Evolutionary conservation across 2,797 vertebrate species (phyloP), one percentile per base, ranked within the genome.

Genomic region (Notoglanidium macrostoma): DNA sequence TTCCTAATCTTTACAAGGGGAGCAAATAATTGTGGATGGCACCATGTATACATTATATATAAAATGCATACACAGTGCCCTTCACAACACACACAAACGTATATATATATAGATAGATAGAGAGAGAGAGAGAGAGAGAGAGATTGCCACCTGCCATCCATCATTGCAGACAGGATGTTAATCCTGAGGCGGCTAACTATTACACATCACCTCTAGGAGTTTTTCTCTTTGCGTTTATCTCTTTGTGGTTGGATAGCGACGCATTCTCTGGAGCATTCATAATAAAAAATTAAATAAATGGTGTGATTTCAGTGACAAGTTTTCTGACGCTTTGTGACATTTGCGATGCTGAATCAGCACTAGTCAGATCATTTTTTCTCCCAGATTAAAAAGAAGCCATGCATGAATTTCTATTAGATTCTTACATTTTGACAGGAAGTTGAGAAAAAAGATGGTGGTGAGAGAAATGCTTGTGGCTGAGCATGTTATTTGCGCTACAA

Each of bases 401-500:
- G 94, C 94, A 94, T 95, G 94, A 93, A 94, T 94, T 93, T 93
- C 93, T 93, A 95, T 94, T 94, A 92, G 87, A 93, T 93, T 94
- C 80, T 26, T 90, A 93, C 90, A 90, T 93, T 94, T 92, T 91
- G 87, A 85, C 61, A 84, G 70, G 78, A 76, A 79, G 23, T 61
- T 15, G 1, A 74, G 7, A 4, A 55, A 29, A 9, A 40, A 54
- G 55, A 77, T 26, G 19, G 21, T 44, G 29, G 35, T 59, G 21
- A 44, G 32, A 59, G 12, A 65, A 65, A 82, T 67, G 1, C 57
- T 46, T n/a, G 3, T 19, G 9, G 55, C 21, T 44, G n/a, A 65
- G 80, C 44, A 29, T 32, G 15, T 7, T 46, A 32, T 49, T 29
- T 29, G 23, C 17, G 12, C 59, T 40, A 23, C 55, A 57, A 79